Evolutionary conservation across 1,140 invertebrate species (phyloP), one percentile per base, ranked within the genome.

Genomic region (Pogonomyrmex barbatus): DNA sequence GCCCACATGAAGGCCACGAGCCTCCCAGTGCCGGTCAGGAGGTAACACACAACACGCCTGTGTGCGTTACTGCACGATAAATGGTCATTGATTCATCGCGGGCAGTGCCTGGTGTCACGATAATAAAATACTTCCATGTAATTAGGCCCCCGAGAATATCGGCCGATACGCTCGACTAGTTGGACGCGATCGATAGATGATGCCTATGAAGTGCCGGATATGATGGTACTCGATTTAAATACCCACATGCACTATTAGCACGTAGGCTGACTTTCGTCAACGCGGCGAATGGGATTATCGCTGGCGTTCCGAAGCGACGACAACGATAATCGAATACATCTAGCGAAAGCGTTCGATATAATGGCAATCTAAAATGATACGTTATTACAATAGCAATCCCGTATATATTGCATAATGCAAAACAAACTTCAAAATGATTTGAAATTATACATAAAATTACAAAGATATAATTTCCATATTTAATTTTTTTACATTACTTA

Each of bases 171-270:
- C 52, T 60, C 67, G 68, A 75, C 79, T 50, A 73, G 68, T 60
- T 75, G 30, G 12, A 75, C 68, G 42, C 84, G 84, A 79, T 79
- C 84, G 62, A 58, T 86, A 50, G 75, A 81, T 58, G 68, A 83
- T 12, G 52, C 42, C 63, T 39, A 75, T 47, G 79, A 83, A 75
- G 33, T 82, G 67, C 85, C 85, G 85, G 85, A 86, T 83, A 86
- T 82, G 63, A 86, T 52, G 78, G 85, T 82, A 86, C 85, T 86
- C 63, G 47, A 71, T 73, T 86, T 82, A 86, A 86, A 83, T 75
- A 75, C 79, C 79, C 68, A 68, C 67, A 82, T 73, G 30, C 33
- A 10, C 42, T 58, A 73, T 73, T 82, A 82, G 39, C 45, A 58
- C 70, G 58, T 77, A n/a, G 71, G n/a, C 52, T 30, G 79, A 30